Base-by-base conservation (phyloP, 2,888 invertebrate species). In the Caenorhabditis auriculariae region DNA sequence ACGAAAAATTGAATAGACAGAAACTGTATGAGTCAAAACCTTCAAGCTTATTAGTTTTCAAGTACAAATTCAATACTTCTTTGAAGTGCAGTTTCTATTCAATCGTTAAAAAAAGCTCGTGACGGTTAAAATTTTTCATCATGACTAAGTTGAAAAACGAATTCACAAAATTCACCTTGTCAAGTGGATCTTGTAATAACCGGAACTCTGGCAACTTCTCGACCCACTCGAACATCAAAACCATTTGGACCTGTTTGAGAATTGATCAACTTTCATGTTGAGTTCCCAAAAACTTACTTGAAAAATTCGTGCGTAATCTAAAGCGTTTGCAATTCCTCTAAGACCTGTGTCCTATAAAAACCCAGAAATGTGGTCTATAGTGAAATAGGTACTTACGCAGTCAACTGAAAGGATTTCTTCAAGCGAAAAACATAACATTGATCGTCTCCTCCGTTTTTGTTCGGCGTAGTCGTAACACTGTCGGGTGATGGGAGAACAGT, bases 181-280 rank as follows among this genome's bases (percentile, higher is more conserved):
- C 78, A 29, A 60, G 57, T 5, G 76, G 72, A 45, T 70, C 64
- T 26, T 48, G 48, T 4, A 78, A 51, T 50, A 52, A 46, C 26
- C 69, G 53, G 49, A 78, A 78, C 32, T 78, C 78, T 9, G 75
- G 70, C 45, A 78, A 45, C 29, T 74, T 74, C 28, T 76, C 77
- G 1, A 68, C 75, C 78, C 77, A 78, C 66, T 78, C 78, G 47
- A 78, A 78, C 75, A 78, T 74, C 45, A 78, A 55, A 35, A 74
- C 67, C 64, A 73, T 71, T 49, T 70, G 70, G 6, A 62, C 63
- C 60, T 67, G 71, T 32, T 27, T 24, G 7, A 17, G 19, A 7
- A 24, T 32, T 23, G 21, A 42, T n/a, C 32, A 32, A 29, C 19
- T 24, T n/a, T 44, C 35, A 49, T 42, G 24, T 21, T 19, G 39